Base-by-base conservation (phyloP, 1,140 invertebrate species). In the Epicauta chinensis region DNA sequence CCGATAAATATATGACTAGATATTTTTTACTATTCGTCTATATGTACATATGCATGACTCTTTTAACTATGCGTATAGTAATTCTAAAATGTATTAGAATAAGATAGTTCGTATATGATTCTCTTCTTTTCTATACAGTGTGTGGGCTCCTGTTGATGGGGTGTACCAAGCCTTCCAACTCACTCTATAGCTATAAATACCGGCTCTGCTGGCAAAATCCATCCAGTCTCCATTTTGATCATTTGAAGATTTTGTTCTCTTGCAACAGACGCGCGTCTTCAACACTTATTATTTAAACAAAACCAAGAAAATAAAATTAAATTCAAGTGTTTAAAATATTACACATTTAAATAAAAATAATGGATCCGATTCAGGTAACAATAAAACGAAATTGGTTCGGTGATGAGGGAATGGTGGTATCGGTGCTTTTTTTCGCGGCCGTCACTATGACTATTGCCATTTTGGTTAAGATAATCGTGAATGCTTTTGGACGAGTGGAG, bases 381-480 rank as follows among this genome's bases (percentile, higher is more conserved):
- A 38, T 59, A 61, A 40, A 54, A 47, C 54, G 39, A 44, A 50
- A 56, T 36, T 58, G 53, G 47, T 46, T 58, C 49, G 53, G 56
- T 55, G 56, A 44, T 36, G 16, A 23, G 50, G 55, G 51, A 50
- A 23, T 45, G 42, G 23, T 23, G 42, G 23, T 23, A 23, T 23
- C 23, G 23, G 23, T 23, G 23, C 23, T 55, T 43, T 58, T 52
- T 58, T 55, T 45, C 47, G 56, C 41, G 34, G 39, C 46, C 56
- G 43, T 57, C 43, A 55, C 60, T 45, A 41, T 60, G 57, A 53
- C 55, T 55, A 53, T 58, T 47, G 60, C 60, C 37, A 30, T 56
- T 59, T 56, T 59, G 40, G 48, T 62, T 37, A 62, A 55, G 57
- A 49, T 59, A 57, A 10, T 62, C 51, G 52, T 62, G 54, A 59